Evolutionary conservation across 2,888 invertebrate genomes (phyloP), one percentile per base, ranked within the genome.

Genomic region (Drosophila rellima): DNA sequence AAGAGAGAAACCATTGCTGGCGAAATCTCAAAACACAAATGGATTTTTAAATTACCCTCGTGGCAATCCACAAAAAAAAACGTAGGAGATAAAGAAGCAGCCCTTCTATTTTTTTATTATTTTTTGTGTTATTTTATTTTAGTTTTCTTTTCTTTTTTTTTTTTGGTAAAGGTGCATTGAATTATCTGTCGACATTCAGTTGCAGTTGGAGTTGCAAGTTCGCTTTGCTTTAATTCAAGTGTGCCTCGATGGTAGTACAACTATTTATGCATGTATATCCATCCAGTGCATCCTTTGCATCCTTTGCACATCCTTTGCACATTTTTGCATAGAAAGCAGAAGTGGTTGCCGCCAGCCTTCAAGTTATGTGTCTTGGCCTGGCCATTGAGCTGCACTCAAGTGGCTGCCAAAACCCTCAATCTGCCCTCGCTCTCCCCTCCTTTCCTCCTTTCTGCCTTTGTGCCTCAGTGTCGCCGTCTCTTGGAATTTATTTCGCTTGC

Each of bases 1-100:
- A 39, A 18, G 18, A 50, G 26, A 31, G 39, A 50, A 71, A 3
- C 57, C 23, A 18, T 52, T 51, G 65, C 64, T 70, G 65, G 66
- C 71, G 67, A 88, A 85, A 88, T 86, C 89, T 86, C 89, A 88
- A 85, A 85, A 79, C 84, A 88, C 85, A 85, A 85, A 85, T 85
- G 85, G 87, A 88, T 85, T 88, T 85, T 85, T 88, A 85, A 85
- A 85, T 85, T 85, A 85, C 89, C 85, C 85, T 83, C 70, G 84
- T 80, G 84, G 73, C 86, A 70, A 56, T 51, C 17, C 10, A 40
- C 26, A 26, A 39, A 40, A 31, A 40, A 31, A 35, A 39, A 20
- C 15, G 26, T 11, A 61, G 15, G n/a, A 42, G 31, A 23, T 13
- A 13, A 42, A 40, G 13, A 29, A 23, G 37, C 39, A 10, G 18